Base-by-base conservation (phyloP, 2,113 vertebrate genomes). In the Takifugu flavidus region DNA sequence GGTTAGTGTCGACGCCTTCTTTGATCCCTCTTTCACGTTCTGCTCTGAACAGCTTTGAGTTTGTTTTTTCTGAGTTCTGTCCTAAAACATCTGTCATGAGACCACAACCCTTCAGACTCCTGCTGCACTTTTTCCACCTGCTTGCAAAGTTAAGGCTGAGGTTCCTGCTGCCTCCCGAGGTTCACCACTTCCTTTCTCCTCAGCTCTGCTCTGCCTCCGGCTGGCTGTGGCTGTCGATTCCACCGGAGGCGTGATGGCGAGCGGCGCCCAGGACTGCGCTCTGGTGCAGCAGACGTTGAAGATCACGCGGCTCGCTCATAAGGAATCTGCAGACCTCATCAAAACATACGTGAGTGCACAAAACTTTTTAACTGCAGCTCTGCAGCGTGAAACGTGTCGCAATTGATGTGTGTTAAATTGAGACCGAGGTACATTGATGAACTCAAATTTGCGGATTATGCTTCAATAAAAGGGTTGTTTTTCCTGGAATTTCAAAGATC, bases 271-370 rank as follows among this genome's bases (percentile, higher is more conserved):
- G 47, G 72, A 56, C 53, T 86, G 82, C 80, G 69, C 55, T 54
- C 67, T 47, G 65, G 58, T 90, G 49, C 82, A 59, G 2, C 80
- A 54, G 34, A 72, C 77, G 49, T 25, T 75, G 71, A 88, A 44
- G 70, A 61, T 86, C 8, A 79, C 81, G 65, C 84, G 59, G 67
- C 64, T 87, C 0, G 29, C 60, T 15, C 79, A 80, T 4, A 83
- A 66, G 54, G 83, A 79, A 73, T 80, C 87, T 4, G 72, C 43
- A 8, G 67, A 84, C n/a, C 70, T 91, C 25, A 68, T 90, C 74
- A 80, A 78, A 77, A 83, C 42, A 80, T 91, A 91, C 58, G 90
- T 91, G 72, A 90, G 90, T 89, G 50, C 29, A 63, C 13, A 15
- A 54, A 78, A 49, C 15, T 45, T 4, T 63, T 28, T 52, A 52